Evolutionary conservation across 2,888 invertebrate genomes (phyloP).

Genomic region (Brachyopa scutellaris): DNA sequence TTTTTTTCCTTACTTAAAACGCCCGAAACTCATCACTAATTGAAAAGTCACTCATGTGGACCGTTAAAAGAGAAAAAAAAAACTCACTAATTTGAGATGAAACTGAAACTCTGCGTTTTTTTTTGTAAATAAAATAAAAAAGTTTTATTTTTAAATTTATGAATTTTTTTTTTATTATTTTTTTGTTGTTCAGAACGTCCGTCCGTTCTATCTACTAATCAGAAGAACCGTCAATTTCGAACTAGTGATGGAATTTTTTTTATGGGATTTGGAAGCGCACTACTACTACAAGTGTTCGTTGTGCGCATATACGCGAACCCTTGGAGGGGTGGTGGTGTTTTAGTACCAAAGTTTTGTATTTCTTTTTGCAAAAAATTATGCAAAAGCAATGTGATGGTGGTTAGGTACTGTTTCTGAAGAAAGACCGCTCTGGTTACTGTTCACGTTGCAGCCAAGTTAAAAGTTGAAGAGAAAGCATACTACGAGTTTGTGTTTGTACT

Average conservation of each 20-base stretch:
- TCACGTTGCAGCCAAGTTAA: slow-evolving; percentile 21
- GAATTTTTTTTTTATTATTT: neutral
- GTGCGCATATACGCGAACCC: slow-evolving; percentile 46
- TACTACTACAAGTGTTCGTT: slow-evolving; percentile 28
- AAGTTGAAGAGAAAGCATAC: slow-evolving; percentile 9
- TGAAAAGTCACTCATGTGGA: neutral
- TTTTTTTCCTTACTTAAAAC: slow-evolving; percentile 5
- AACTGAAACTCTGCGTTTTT: neutral
- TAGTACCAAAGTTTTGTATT: slow-evolving; percentile 15
- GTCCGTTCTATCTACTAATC: slow-evolving; percentile 55
- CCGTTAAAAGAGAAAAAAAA: slow-evolving; percentile 4
- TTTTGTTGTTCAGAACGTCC: slow-evolving; percentile 17
- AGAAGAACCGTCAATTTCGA: slow-evolving; percentile 67
- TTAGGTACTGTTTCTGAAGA: slow-evolving; percentile 29
- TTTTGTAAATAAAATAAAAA: slow-evolving; percentile 16
- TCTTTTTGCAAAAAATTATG: slow-evolving; percentile 10
- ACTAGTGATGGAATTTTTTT: slow-evolving; percentile 71
- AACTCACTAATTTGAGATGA: neutral
- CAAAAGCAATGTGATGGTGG: slow-evolving; percentile 28
- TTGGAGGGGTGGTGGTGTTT: slow-evolving; percentile 38
- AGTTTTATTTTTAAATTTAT: neutral
- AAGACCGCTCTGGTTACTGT: slow-evolving; percentile 15
- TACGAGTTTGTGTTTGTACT: too few relatives aligned
- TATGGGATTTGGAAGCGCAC: slow-evolving; percentile 58
- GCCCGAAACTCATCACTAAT: slow-evolving; percentile 17